phyloP scores from a whole-genome alignment of 2,113 vertebrate species.

The Stegostoma tigrinum region DNA sequence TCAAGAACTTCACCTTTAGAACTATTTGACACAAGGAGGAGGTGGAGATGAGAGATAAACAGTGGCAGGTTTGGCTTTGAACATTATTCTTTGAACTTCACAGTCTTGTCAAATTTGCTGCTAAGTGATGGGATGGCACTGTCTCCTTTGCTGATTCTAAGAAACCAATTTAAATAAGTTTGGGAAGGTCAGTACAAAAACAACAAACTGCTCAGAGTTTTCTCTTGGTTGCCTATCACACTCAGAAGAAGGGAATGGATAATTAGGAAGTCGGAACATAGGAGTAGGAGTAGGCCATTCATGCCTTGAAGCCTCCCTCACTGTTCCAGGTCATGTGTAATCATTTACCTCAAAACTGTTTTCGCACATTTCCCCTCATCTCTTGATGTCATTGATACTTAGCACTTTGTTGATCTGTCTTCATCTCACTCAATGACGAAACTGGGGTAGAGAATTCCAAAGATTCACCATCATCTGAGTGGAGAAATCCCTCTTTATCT shows the following conservation, averaged over 20 bases:
- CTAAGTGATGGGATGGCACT: background rate
- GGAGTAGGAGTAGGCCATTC: too few species aligned
- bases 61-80: background rate
- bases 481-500: too few species aligned
- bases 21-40: background rate
- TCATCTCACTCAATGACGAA: too few species aligned
- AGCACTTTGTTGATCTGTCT: too few species aligned
- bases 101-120: background rate
- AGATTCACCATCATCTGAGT: too few species aligned
- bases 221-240: too few species aligned
- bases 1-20: background rate
- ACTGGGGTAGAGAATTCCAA: too few species aligned
- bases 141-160: background rate
- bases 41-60: background rate
- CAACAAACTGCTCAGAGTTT: background rate
- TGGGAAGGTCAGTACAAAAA: background rate
- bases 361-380: too few species aligned
- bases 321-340: too few species aligned
- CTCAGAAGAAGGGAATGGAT: background rate
- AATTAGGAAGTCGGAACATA: background rate
- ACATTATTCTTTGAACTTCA: background rate
- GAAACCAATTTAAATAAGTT: background rate
- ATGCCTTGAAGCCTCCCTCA: too few species aligned
- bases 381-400: too few species aligned
- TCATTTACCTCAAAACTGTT: too few species aligned